Evolutionary conservation across 1,140 invertebrate species (phyloP), one percentile per base, ranked within the genome.

Genomic region (Drosophila lacteicornis): DNA sequence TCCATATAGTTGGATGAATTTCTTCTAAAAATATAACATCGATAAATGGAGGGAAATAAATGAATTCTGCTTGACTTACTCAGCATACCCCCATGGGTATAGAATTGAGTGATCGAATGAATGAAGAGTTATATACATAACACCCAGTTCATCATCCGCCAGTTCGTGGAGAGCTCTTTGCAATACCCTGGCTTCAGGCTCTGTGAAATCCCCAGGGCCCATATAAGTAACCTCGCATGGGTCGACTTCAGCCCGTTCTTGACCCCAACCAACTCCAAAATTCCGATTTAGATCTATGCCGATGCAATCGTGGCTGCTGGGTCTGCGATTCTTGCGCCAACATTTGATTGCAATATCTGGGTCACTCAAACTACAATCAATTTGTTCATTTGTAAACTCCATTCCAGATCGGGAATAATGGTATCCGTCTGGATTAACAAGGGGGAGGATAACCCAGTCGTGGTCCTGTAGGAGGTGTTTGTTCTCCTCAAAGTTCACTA

Each of bases 401-500:
- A 3, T 25, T 56, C 36, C 36, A 3, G 30, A 27, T 11, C 68
- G 59, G 3, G 80, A 82, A 12, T 46, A 82, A 15, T 22, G 46
- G 17, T 82, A 82, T 0, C 80, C 80, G 45, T 83, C 80, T 12
- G 75, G 60, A 55, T 83, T 83, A 17, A 53, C 40, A 42, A 67
- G 19, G 0, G 80, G 80, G 47, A 83, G 30, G 1, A 83, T 7
- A 13, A 79, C 51, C 80, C 80, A 82, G 30, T 83, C 80, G 36
- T 67, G 67, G n/a, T 83, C 70, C 33, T 51, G 2, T 7, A 95
- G 76, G 2, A 94, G 59, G 3, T 93, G 45, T 12, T 75, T 58
- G 49, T 93, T 80, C 6, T 93, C 84, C 11, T 82, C 92, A 75
- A 94, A 78, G 38, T 94, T 93, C 13, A 94, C 93, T 0, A 95